Evolutionary conservation across 2,888 invertebrate genomes (phyloP), one percentile per base, ranked within the genome.

Genomic region (Coelinius sp.): DNA sequence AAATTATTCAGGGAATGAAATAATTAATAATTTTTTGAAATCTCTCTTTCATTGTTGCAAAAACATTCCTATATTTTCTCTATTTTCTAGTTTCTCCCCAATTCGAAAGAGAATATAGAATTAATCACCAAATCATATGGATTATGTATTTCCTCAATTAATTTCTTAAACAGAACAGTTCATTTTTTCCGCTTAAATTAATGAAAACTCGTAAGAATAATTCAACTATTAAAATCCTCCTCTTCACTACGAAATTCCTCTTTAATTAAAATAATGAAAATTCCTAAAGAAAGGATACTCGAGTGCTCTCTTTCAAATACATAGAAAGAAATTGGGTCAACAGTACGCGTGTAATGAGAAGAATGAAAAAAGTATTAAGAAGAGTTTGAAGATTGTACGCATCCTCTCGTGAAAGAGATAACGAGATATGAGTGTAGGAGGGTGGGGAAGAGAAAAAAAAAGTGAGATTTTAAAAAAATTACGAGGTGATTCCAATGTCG

Each of bases 401-500:
- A 56, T 56, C 56, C 27, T 17, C 17, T 31, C 14, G 14, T 31
- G 56, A 6, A 31, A 27, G 20, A 56, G 56, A 56, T 56, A 56
- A 56, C 56, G 27, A 56, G 56, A 27, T 4, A 14, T n/a, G 31
- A 56, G 46, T 49, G 46, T 14, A n/a, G n/a, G 41, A 12, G 41
- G 7, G 41, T 2, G n/a, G 10, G 25, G 10, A 10, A 22, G n/a
- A 27, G 27, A 14, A 27, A 14, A 31, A 31, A 31, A 59, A 59
- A 14, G 20, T 3, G 12, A 17, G n/a, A n/a, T n/a, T n/a, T n/a
- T n/a, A n/a, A 14, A 59, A 31, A 27, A 46, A 70, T 70, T 65
- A 70, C 65, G 56, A 70, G 65, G 56, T 46, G 70, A 65, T 70
- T 70, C 41, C 20, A 70, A 70, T 70, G 53, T 70, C 1, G 56